Percentiles rank a stretch among this genome's conserved stretches.
These are phyloP conservation scores for Cistogaster globosa DNA, from an alignment of 2,888 invertebrate genomes.

Conservation along the genomic window DNA sequence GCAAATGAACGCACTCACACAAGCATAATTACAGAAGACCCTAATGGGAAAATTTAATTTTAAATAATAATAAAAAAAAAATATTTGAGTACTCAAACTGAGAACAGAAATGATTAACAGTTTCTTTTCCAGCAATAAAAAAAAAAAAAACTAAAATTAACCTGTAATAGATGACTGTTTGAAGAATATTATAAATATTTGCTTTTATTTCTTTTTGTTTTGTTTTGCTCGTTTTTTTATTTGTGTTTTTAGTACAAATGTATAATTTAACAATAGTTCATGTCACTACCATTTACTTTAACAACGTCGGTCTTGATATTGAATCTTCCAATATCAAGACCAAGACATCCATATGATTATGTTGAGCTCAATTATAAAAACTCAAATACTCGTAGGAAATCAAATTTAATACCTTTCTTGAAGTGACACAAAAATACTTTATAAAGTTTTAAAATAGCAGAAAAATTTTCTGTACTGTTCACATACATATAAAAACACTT, in stretches of 20 bases:
- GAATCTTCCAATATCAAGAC: no score
- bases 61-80: neutral
- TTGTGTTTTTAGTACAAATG: constrained; percentile 50
- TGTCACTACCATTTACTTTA: no score
- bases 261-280: neutral
- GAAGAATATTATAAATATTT: neutral
- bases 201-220: constrained; percentile 1
- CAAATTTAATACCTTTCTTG: no score
- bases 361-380: no score
- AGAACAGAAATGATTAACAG: constrained; percentile 7
- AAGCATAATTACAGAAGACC: constrained; percentile 32
- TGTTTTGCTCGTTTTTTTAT: constrained; percentile 10
- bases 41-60: constrained; percentile 49
- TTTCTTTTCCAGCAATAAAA: constrained; percentile 22
- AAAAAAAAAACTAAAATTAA: constrained; percentile 22
- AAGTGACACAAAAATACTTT: no score
- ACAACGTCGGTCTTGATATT: no score
- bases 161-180: constrained; percentile 27
- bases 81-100: constrained; percentile 6
- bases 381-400: no score
- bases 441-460: no score
- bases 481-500: no score
- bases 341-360: no score
- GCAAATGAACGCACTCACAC: constrained; percentile 10
- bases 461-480: no score